Percentiles rank a stretch among this genome's conserved stretches.
Conservation (phyloP, 2,113 vertebrate species). For the Thermophis baileyi region DNA sequence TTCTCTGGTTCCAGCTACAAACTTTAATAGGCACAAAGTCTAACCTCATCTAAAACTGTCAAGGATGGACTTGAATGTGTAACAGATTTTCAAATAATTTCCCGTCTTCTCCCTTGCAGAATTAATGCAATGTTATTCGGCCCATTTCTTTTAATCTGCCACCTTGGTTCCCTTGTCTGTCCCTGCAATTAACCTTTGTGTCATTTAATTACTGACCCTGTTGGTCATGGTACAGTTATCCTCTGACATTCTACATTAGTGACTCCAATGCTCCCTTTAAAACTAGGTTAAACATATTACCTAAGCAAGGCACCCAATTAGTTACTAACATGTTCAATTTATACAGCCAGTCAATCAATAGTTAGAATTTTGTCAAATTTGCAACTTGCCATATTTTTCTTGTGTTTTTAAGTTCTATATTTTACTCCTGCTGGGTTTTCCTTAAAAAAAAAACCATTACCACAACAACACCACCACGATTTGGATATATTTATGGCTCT, state of each 20-base stretch:
- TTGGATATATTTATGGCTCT: slow-evolving; percentile 39
- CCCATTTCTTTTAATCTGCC: slow-evolving; percentile 37
- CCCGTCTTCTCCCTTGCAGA: neutral
- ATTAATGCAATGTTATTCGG: slow-evolving; percentile 19
- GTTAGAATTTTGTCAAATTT: slow-evolving; percentile 45
- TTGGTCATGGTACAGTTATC: slow-evolving; percentile 29
- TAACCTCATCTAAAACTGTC: slow-evolving; percentile 17
- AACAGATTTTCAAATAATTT: neutral
- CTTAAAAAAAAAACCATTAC: neutral
- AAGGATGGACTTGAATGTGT: slow-evolving; percentile 14
- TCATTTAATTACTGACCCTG: slow-evolving; percentile 47
- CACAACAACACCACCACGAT: neutral
- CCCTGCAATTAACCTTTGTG: slow-evolving; percentile 54
- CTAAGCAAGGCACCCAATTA: slow-evolving; percentile 49
- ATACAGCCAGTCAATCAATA: slow-evolving; percentile 41
- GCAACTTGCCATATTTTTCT: slow-evolving; percentile 46
- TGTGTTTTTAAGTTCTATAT: slow-evolving; percentile 44
- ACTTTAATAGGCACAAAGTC: neutral
- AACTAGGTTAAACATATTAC: slow-evolving; percentile 38
- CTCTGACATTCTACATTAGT: slow-evolving; percentile 46
- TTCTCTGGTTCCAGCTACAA: neutral
- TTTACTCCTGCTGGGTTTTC: slow-evolving; percentile 19
- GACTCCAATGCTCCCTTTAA: slow-evolving; percentile 38
- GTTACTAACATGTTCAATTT: slow-evolving; percentile 43
- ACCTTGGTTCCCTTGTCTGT: slow-evolving; percentile 28